Evolutionary conservation across 2,113 vertebrate species (phyloP), one percentile per base, ranked within the genome.

Genomic region (Poeciliopsis retropinna): DNA sequence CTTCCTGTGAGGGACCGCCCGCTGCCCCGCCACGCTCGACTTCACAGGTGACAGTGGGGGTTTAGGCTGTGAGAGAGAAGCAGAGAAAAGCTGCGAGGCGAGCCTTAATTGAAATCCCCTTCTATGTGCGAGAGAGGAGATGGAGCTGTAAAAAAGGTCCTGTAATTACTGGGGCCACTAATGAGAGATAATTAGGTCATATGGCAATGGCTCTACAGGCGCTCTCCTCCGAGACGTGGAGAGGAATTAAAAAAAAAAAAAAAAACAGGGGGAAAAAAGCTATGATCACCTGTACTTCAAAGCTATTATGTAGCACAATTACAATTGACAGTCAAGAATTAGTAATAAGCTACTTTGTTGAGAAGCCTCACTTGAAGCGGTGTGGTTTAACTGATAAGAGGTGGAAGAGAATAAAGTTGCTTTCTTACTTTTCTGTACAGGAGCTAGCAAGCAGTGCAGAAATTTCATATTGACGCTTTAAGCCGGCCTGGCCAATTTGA

Each of bases 141-240:
- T 78, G 75, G 81, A 91, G 90, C 86, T 73, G 89, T 87, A 87
- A 87, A 37, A 37, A 86, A 69, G 75, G 67, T 62, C 72, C 78
- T 81, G 82, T 90, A 91, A 92, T 89, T 89, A 90, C 86, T 61
- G 85, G 90, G 78, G 87, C 89, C 83, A 71, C 90, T 92, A 91
- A 92, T 89, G 86, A 89, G 86, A 83, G 85, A 86, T 91, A 91
- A 91, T 92, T 88, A 79, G 89, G 90, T 92, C 87, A 84, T 87
- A 84, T 88, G 90, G 86, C 78, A 81, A 78, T 34, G 81, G 82
- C 81, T 88, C 88, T 81, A 61, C 68, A 15, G 41, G 80, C 80
- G 68, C 82, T 75, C 11, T 30, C 75, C 83, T 67, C 76, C 27
- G 5, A 70, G 84, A 68, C 79, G 73, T 65, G 73, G 80, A 79